phyloP scores from a whole-genome alignment of 2,888 invertebrate species.

The Brenthis hecate region DNA sequence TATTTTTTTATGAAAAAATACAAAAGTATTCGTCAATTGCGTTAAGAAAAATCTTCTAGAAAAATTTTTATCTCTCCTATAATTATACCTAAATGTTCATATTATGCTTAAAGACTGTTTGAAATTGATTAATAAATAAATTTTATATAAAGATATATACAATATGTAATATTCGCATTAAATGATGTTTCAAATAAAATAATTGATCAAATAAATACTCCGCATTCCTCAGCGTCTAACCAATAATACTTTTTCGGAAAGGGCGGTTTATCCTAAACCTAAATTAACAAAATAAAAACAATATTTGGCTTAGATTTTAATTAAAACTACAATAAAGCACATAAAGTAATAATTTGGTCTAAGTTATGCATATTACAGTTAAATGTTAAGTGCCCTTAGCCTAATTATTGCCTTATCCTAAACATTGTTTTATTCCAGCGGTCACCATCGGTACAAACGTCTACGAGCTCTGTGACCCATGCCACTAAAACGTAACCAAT shows the following conservation, averaged over 20 bases:
- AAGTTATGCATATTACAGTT: constrained; percentile 75
- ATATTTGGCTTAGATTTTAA: constrained; percentile 82
- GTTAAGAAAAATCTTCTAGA: constrained; percentile 73
- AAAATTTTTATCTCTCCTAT: constrained; percentile 72
- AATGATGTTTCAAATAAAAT: constrained; percentile 21
- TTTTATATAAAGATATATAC: constrained; percentile 48
- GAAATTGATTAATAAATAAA: constrained; percentile 55
- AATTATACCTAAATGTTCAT: constrained; percentile 63
- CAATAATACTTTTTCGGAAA: constrained; percentile 78
- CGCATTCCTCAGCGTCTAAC: constrained; percentile 61
- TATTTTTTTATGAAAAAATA: constrained; percentile 75
- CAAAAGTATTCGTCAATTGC: constrained; percentile 76
- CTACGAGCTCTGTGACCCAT: constrained; percentile 42
- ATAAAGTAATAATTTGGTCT: constrained; percentile 81
- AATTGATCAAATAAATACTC: constrained; percentile 72
- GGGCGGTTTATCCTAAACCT: constrained; percentile 66
- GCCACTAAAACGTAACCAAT: constrained; percentile 30
- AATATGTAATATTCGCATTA: constrained; percentile 21
- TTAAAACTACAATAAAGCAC: constrained; percentile 80
- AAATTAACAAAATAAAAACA: constrained; percentile 76
- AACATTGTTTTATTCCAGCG: constrained; percentile 69
- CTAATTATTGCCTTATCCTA: constrained; percentile 79
- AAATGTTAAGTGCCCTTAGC: constrained; percentile 76
- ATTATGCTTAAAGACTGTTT: constrained; percentile 72
- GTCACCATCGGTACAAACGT: constrained; percentile 48